phyloP scores from a whole-genome alignment of 2,113 vertebrate genomes.

The Zosterops borbonicus region DNA sequence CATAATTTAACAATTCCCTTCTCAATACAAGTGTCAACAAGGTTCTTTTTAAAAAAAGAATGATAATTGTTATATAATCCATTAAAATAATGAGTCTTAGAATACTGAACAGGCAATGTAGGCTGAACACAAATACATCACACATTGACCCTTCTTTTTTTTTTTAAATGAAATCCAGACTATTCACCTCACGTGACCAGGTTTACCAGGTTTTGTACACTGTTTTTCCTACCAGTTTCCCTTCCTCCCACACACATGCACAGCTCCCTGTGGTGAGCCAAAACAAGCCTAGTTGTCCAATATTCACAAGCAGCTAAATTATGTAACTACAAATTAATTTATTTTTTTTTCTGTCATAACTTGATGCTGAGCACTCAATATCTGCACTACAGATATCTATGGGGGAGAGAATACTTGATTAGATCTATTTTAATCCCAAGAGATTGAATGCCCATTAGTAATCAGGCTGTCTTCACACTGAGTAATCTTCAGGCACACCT shows the following conservation, averaged over 20 bases:
- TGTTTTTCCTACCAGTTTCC: neutral
- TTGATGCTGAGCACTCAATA: neutral
- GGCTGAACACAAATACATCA: neutral
- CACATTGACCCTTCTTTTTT: rapidly evolving
- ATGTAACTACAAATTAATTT: neutral
- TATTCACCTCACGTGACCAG: neutral
- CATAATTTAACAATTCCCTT: neutral
- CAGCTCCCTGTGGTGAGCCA: neutral
- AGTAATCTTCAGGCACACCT: neutral
- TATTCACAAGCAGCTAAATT: neutral
- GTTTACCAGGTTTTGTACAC: neutral
- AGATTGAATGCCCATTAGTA: neutral
- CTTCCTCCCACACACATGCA: neutral
- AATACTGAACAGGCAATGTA: neutral
- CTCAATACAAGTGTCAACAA: neutral
- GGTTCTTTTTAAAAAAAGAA: neutral
- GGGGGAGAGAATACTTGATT: neutral
- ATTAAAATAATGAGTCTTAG: neutral
- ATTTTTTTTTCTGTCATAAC: neutral
- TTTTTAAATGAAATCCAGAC: neutral
- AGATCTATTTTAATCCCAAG: neutral
- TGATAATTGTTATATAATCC: neutral
- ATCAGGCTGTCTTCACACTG: neutral
- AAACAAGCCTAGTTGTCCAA: neutral
- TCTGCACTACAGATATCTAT: neutral